Conservation (phyloP, 1,140 invertebrate species). For the Drosophila kikkawai region DNA sequence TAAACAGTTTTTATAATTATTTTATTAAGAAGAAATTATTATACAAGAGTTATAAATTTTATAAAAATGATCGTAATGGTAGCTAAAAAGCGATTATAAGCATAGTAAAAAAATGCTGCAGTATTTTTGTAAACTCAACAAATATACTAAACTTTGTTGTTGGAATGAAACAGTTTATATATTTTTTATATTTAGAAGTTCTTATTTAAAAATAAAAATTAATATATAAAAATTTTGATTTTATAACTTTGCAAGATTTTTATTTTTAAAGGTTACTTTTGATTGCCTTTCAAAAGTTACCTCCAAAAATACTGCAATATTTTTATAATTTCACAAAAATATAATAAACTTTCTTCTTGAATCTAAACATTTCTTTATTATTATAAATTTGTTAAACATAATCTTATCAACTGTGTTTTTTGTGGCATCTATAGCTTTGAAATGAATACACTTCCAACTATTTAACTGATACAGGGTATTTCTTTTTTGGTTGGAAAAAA, state of each 20-base stretch:
- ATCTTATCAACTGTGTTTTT: too few species aligned
- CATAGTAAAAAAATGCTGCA: not conserved
- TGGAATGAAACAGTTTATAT: too few species aligned
- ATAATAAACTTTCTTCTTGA: not conserved
- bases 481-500: constrained; percentile 3
- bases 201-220: too few species aligned
- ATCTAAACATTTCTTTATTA: not conserved
- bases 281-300: too few species aligned
- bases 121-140: not conserved
- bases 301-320: too few species aligned
- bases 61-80: too few species aligned
- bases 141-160: not conserved
- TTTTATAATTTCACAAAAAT: too few species aligned
- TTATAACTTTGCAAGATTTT: too few species aligned
- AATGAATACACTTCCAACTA: not conserved
- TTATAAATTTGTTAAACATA: not conserved
- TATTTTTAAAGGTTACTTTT: too few species aligned
- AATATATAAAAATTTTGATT: too few species aligned
- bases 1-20: too few species aligned
- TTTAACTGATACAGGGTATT: constrained; percentile 12
- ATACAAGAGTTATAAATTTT: not conserved
- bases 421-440: not conserved
- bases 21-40: not conserved
- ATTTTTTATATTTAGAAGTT: too few species aligned
- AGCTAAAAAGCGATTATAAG: not conserved